Evolutionary conservation across 2,797 vertebrate species (phyloP).

Genomic region (Geotria australis): DNA sequence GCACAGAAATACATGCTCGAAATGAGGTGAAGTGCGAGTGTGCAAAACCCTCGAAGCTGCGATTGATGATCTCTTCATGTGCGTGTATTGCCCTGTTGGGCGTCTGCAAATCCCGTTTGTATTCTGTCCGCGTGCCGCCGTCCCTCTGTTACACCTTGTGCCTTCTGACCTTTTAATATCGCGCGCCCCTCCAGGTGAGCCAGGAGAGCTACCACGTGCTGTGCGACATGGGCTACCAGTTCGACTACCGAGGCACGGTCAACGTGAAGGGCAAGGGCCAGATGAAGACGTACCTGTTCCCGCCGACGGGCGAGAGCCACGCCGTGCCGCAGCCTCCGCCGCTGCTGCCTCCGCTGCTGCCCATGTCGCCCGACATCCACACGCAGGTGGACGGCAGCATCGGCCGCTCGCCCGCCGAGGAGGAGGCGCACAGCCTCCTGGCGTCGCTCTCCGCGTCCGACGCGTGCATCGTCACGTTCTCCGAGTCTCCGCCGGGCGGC

Average conservation of each 20-base stretch:
- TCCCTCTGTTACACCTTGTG: not conserved
- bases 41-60: too few species aligned
- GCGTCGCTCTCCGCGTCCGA: constrained; percentile 2
- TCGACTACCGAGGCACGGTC: constrained; percentile 87
- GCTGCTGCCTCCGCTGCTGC: constrained; percentile 66
- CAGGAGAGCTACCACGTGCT: constrained; percentile 71
- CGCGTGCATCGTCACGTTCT: not conserved
- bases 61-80: too few species aligned
- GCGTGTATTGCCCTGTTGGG: too few species aligned
- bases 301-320: constrained; percentile 48
- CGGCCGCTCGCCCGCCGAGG: constrained; percentile 71
- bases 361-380: constrained; percentile 75
- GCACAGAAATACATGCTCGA: too few species aligned
- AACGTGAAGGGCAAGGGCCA: constrained; percentile 96
- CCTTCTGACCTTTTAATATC: not conserved
- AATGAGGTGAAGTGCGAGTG: too few species aligned
- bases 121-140: too few species aligned
- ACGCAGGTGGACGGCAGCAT: constrained; percentile 96
- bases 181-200: constrained; percentile 19
- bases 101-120: too few species aligned
- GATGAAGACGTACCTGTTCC: constrained; percentile 96
- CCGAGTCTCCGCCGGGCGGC: constrained; percentile 1
- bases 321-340: constrained; percentile 25
- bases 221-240: constrained; percentile 58
- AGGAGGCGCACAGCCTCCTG: constrained; percentile 29